Evolutionary conservation across 2,797 vertebrate species (phyloP).

Genomic region (Pagetopsis macropterus): DNA sequence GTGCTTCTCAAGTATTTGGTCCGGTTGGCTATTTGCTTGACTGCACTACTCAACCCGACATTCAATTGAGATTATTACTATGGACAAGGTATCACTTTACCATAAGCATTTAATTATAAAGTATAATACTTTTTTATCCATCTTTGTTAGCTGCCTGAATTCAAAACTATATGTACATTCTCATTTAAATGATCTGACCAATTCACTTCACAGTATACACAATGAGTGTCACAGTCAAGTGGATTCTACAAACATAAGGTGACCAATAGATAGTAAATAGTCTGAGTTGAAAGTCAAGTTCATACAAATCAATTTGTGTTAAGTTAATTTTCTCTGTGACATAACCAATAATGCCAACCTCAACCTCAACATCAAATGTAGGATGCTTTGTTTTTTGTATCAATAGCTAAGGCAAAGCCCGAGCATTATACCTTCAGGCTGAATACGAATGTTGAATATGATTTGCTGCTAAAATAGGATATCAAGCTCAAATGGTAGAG

Average conservation of each 20-base stretch:
- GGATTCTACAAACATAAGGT: slow-evolving; percentile 46
- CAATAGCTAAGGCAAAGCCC: not conserved
- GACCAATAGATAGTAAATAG: slow-evolving; percentile 48
- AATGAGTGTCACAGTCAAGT: slow-evolving; percentile 29
- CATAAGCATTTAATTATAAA: slow-evolving; percentile 51
- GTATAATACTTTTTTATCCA: slow-evolving; percentile 37
- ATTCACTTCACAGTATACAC: slow-evolving; percentile 41
- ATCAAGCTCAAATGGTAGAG: slow-evolving; percentile 2
- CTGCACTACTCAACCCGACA: slow-evolving; percentile 47
- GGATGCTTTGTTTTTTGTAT: slow-evolving; percentile 15
- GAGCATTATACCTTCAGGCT: not conserved
- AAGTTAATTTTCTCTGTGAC: slow-evolving; percentile 43
- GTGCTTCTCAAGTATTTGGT: slow-evolving; percentile 46
- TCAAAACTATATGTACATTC: slow-evolving; percentile 55
- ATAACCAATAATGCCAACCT: slow-evolving; percentile 24
- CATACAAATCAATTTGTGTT: not conserved
- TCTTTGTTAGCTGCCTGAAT: slow-evolving; percentile 37
- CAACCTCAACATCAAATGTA: slow-evolving; percentile 24
- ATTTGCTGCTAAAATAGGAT: slow-evolving; percentile 23
- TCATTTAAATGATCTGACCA: slow-evolving; percentile 48
- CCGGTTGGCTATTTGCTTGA: slow-evolving; percentile 45
- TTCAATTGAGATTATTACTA: slow-evolving; percentile 18
- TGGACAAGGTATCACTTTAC: slow-evolving; percentile 22
- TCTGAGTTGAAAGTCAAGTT: slow-evolving; percentile 13
- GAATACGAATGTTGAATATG: not conserved